These are phyloP conservation scores for Pissodes strobi DNA, from an alignment of 1,140 invertebrate species.

Conservation along the genomic window DNA sequence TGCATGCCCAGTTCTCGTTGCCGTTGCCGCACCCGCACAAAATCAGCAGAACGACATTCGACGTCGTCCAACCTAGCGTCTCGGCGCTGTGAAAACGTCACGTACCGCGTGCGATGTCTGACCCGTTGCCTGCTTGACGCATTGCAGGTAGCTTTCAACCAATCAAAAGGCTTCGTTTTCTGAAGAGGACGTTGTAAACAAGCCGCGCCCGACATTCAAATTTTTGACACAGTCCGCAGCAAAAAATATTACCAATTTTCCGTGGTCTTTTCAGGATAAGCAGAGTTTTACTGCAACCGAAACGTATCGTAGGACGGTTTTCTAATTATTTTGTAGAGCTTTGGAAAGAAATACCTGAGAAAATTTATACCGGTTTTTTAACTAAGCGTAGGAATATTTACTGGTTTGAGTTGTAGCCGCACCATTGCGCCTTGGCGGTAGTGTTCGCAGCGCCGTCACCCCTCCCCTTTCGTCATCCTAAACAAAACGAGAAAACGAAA, in stretches of 20 bases:
- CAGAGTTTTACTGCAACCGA: no score
- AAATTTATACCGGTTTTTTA: not conserved
- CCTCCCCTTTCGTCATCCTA: conserved; percentile 40
- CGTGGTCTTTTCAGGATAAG: conserved; percentile 14
- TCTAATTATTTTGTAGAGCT: not conserved
- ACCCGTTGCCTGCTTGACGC: conserved; percentile 64
- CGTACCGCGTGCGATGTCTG: conserved; percentile 47
- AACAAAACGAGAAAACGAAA: conserved; percentile 51
- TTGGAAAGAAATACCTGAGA: no score
- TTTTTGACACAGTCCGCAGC: conserved; percentile 57
- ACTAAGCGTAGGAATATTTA: conserved; percentile 51
- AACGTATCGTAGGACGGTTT: no score
- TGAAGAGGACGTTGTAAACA: conserved; percentile 64
- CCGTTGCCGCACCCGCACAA: conserved; percentile 44
- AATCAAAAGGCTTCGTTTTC: conserved; percentile 61
- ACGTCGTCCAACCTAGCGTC: conserved; percentile 38
- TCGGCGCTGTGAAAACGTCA: conserved; percentile 31
- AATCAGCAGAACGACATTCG: conserved; percentile 36
- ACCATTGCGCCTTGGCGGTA: conserved; percentile 51
- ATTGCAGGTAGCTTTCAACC: conserved; percentile 79
- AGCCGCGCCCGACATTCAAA: conserved; percentile 67
- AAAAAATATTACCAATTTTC: conserved; percentile 60
- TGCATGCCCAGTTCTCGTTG: conserved; percentile 34
- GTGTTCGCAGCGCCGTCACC: conserved; percentile 36
- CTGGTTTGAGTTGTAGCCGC: conserved; percentile 53